Evolutionary conservation across 2,113 vertebrate genomes (phyloP).

Genomic region (Laterallus jamaicensis): DNA sequence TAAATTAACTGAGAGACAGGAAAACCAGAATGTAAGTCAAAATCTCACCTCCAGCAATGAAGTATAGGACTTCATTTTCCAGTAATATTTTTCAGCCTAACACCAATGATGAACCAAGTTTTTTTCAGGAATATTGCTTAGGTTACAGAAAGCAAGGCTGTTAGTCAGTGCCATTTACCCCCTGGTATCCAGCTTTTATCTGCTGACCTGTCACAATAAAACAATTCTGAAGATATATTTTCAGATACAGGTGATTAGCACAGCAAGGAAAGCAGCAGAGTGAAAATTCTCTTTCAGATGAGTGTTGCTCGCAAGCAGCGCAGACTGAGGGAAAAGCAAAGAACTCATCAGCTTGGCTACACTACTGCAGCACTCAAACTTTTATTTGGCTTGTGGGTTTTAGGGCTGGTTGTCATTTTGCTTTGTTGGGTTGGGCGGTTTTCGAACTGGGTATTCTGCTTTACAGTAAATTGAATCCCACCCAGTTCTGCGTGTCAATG

Average conservation of each 20-base stretch:
- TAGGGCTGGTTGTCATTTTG: too few species aligned
- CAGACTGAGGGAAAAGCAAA: neutral
- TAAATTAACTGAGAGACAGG: slow-evolving; percentile 62
- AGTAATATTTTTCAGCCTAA: slow-evolving; percentile 50
- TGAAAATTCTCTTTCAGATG: slow-evolving; percentile 39
- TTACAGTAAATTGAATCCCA: neutral
- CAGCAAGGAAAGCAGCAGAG: slow-evolving; percentile 53
- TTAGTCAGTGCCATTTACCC: slow-evolving; percentile 65
- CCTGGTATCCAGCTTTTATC: slow-evolving; percentile 62
- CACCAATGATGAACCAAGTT: slow-evolving; percentile 32
- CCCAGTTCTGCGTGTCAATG: neutral
- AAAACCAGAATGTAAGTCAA: neutral
- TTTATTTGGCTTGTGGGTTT: neutral
- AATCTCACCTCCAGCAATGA: slow-evolving; percentile 24
- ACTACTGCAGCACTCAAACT: neutral
- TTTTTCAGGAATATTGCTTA: slow-evolving; percentile 33
- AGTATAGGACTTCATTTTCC: slow-evolving; percentile 41
- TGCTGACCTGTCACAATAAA: slow-evolving; percentile 64
- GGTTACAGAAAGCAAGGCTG: slow-evolving; percentile 44
- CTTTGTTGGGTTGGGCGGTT: neutral
- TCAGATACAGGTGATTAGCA: slow-evolving; percentile 66
- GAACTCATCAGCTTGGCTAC: neutral
- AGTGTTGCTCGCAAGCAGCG: neutral
- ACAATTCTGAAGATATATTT: slow-evolving; percentile 68
- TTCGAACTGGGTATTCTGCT: neutral